Conservation (phyloP, 2,888 invertebrate species). For the Galerucella pusilla region DNA sequence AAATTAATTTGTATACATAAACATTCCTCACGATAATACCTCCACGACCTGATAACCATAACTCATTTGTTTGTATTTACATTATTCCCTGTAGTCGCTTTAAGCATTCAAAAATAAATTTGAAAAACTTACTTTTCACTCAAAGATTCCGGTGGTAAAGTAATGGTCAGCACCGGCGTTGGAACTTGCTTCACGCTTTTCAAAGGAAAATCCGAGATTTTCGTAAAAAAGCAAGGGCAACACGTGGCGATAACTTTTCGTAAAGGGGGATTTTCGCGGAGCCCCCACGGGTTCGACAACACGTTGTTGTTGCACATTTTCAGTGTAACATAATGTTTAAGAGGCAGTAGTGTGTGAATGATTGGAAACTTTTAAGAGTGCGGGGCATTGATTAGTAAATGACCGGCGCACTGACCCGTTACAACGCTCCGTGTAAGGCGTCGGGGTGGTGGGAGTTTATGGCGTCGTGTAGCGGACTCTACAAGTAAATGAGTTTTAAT, state of each 20-base stretch:
- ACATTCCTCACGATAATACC: constrained; percentile 13
- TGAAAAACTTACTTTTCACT: constrained; percentile 42
- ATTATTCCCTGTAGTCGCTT: neutral
- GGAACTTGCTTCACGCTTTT: constrained; percentile 35
- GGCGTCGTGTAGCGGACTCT: constrained; percentile 10
- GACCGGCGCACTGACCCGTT: constrained; percentile 57
- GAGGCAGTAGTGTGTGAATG: constrained; percentile 11
- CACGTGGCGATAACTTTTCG: constrained; percentile 45
- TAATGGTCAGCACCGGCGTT: constrained; percentile 59
- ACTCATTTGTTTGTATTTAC: constrained; percentile 24
- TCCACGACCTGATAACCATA: constrained; percentile 1
- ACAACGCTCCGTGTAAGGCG: constrained; percentile 31
- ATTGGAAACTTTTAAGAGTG: constrained; percentile 17
- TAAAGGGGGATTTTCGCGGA: constrained; percentile 45
- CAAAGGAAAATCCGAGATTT: constrained; percentile 46
- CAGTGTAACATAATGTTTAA: constrained; percentile 1
- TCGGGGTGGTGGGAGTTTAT: constrained; percentile 43
- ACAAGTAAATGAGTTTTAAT: constrained; percentile 17
- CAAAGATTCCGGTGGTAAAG: constrained; percentile 50
- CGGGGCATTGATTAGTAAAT: constrained; percentile 54
- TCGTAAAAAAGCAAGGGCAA: constrained; percentile 49
- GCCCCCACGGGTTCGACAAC: constrained; percentile 53
- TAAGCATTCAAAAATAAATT: neutral
- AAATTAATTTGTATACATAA: constrained; percentile 2
- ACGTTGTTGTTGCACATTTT: constrained; percentile 48